Evolutionary conservation across 2,113 vertebrate species (phyloP).

Genomic region (Austrofundulus limnaeus): DNA sequence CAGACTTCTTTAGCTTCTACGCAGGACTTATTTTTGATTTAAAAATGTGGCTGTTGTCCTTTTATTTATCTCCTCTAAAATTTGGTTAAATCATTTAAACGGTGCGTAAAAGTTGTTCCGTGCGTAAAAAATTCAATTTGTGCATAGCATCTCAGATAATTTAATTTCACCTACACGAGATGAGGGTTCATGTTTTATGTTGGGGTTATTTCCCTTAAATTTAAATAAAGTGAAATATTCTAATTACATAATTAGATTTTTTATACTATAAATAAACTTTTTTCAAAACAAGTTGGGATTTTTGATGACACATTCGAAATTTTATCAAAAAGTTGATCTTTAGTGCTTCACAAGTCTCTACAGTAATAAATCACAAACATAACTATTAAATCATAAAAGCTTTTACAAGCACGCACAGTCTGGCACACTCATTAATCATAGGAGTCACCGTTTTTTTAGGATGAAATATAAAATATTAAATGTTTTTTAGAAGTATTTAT

Average conservation of each 20-base stretch:
- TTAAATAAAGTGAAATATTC: too few relatives aligned
- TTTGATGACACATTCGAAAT: too few relatives aligned
- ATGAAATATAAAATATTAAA: background rate
- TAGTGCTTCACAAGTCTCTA: background rate
- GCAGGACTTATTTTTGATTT: constrained; percentile 23
- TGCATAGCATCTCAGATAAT: background rate
- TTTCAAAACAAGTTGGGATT: too few relatives aligned
- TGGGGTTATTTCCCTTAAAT: too few relatives aligned
- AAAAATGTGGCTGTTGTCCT: constrained; percentile 12
- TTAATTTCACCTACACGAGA: background rate
- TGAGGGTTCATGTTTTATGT: too few relatives aligned
- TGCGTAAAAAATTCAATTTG: background rate
- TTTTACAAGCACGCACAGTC: background rate
- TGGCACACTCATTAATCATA: constrained; percentile 1
- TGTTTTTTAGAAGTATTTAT: background rate
- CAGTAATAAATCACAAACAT: background rate
- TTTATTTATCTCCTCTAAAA: background rate
- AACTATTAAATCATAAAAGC: background rate
- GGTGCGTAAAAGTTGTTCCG: background rate
- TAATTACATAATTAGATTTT: background rate
- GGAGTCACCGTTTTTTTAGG: background rate
- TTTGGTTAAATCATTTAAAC: background rate
- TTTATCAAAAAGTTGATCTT: too few relatives aligned
- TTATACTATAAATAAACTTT: background rate
- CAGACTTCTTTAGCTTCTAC: constrained; percentile 2